Percentiles rank a stretch among this genome's conserved stretches.
phyloP scores from a whole-genome alignment of 2,113 vertebrate genomes.

The Catharus bicknelli region DNA sequence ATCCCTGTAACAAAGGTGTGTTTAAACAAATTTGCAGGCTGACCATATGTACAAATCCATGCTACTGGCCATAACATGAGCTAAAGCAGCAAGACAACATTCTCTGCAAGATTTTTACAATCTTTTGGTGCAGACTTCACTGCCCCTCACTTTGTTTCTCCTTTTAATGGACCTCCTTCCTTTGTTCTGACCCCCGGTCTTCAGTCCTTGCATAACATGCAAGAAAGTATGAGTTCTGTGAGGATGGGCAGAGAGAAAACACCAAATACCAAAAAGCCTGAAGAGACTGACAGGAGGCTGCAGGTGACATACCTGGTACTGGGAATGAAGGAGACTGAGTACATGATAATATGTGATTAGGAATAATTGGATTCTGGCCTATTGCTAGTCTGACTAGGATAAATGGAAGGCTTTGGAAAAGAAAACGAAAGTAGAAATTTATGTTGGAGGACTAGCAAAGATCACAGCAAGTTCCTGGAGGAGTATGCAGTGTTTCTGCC shows the following conservation, averaged over 20 bases:
- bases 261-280: not conserved
- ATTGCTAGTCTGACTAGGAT: not conserved
- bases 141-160: not conserved
- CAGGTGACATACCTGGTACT: not conserved
- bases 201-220: not conserved
- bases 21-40: not conserved
- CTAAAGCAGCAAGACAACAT: not conserved
- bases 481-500: not conserved
- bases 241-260: not conserved
- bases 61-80: not conserved
- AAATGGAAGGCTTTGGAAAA: not conserved
- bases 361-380: not conserved
- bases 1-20: not conserved
- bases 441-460: not conserved
- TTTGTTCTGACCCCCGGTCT: not conserved
- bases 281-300: not conserved
- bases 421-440: not conserved
- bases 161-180: not conserved
- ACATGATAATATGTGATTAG: fast-evolving
- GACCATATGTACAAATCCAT: not conserved
- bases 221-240: not conserved
- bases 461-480: not conserved
- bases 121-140: not conserved
- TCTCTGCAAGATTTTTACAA: not conserved
- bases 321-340: not conserved